phyloP scores from a whole-genome alignment of 1,140 invertebrate species.

The Drosophila micromelanica region DNA sequence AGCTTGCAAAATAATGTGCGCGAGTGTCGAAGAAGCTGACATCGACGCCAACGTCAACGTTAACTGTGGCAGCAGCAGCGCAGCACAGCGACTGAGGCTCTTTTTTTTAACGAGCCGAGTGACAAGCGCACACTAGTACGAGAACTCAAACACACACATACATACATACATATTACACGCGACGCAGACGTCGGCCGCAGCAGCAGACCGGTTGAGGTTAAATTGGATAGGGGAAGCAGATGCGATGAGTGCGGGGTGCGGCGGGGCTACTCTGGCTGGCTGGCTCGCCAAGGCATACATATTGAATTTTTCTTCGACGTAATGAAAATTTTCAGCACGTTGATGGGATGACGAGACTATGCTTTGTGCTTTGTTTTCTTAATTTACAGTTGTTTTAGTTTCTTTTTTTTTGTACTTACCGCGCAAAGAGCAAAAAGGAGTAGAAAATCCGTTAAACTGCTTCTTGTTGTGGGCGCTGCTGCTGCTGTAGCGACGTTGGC shows the following conservation, averaged over 20 bases:
- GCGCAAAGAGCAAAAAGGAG: conserved; percentile 57
- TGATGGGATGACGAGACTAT: conserved; percentile 23
- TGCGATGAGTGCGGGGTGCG: conserved; percentile 29
- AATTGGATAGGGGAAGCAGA: conserved; percentile 76
- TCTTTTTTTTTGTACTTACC: conserved; percentile 51
- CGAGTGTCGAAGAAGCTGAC: conserved; percentile 79
- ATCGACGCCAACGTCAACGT: conserved; percentile 49
- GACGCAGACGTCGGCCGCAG: conserved; percentile 63
- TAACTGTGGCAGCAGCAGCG: conserved; percentile 32
- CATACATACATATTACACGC: conserved; percentile 46
- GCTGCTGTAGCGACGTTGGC: conserved; percentile 44
- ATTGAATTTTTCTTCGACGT: conserved; percentile 76
- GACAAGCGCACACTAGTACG: conserved; percentile 63
- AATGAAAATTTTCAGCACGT: conserved; percentile 75
- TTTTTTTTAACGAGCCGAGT: conserved; percentile 73
- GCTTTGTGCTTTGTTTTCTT: conserved; percentile 10
- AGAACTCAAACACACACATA: conserved; percentile 46
- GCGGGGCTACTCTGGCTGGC: conserved; percentile 22
- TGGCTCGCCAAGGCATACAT: conserved; percentile 65
- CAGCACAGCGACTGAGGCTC: conserved; percentile 33
- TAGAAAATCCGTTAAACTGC: conserved; percentile 71
- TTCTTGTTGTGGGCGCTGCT: conserved; percentile 31
- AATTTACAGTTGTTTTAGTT: not conserved
- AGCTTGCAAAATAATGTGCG: conserved; percentile 76
- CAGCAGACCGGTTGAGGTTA: conserved; percentile 81